Conservation (phyloP, 1,140 invertebrate species). For the Conopomorpha cramerella region DNA sequence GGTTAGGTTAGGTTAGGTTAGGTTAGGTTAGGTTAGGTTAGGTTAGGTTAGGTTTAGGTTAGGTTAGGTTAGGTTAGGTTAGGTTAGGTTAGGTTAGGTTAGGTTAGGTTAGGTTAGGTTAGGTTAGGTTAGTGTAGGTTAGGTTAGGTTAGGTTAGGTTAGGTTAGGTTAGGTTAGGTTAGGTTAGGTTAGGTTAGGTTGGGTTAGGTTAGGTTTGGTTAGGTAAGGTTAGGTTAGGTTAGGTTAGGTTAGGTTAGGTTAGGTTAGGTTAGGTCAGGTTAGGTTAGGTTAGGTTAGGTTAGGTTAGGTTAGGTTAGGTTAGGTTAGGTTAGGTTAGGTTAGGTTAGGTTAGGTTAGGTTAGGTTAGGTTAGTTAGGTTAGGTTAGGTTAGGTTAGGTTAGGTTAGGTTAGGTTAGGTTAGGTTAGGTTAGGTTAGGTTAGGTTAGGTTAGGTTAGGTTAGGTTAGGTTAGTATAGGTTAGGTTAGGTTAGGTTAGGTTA, state of each 20-base stretch:
- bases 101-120: constrained; percentile 11
- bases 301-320: not conserved
- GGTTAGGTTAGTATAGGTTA: not conserved
- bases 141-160: not conserved
- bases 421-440: not conserved
- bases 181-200: not conserved
- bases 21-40: constrained; percentile 20
- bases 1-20: constrained; percentile 19
- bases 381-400: not conserved
- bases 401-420: not conserved
- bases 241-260: not conserved
- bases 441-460: not conserved
- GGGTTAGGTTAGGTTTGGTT: not conserved
- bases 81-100: constrained; percentile 4
- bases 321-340: not conserved
- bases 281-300: not conserved
- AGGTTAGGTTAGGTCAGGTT: not conserved
- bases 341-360: not conserved
- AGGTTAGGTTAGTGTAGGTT: constrained; percentile 11
- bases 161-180: not conserved
- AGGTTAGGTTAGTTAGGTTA: not conserved
- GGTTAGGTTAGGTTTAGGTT: constrained; percentile 6
- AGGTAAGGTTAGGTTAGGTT: not conserved
- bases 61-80: constrained; percentile 9
- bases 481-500: not conserved